Evolutionary conservation across 2,797 vertebrate genomes (phyloP).

Genomic region (Pseudochirops corinnae): DNA sequence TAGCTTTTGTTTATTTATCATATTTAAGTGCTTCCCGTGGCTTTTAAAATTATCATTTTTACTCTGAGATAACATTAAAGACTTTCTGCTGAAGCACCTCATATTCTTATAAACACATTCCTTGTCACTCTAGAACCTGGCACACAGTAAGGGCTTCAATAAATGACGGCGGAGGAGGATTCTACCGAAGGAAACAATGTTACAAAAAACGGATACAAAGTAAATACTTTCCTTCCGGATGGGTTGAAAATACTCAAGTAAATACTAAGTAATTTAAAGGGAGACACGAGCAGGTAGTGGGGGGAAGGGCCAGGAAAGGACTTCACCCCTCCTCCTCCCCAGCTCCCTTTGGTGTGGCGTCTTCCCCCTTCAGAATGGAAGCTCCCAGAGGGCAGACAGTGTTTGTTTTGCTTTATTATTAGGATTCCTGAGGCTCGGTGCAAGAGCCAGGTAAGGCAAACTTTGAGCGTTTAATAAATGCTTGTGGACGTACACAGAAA

Average conservation of each 20-base stretch:
- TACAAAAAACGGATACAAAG: neutral
- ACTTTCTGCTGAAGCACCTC: neutral
- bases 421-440: neutral
- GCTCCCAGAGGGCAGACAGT: neutral
- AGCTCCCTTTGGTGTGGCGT: fast-evolving
- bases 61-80: neutral
- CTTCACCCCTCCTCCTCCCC: neutral
- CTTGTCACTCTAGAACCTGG: neutral
- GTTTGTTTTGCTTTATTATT: neutral
- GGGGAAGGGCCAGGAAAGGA: neutral
- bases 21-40: neutral
- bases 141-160: neutral
- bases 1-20: neutral
- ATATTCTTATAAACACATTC: neutral
- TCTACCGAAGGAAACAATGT: neutral
- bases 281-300: fast-evolving
- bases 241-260: neutral
- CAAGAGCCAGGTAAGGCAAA: neutral
- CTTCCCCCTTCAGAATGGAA: neutral
- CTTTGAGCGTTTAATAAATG: neutral
- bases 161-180: neutral
- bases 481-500: neutral
- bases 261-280: neutral
- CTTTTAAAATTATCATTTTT: neutral
- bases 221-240: neutral